A percentile compares a stretch with the other conserved stretches of the same genome.
These are phyloP conservation scores for Phaonia tiefii DNA, from an alignment of 2,888 invertebrate species.

Conservation along the genomic window DNA sequence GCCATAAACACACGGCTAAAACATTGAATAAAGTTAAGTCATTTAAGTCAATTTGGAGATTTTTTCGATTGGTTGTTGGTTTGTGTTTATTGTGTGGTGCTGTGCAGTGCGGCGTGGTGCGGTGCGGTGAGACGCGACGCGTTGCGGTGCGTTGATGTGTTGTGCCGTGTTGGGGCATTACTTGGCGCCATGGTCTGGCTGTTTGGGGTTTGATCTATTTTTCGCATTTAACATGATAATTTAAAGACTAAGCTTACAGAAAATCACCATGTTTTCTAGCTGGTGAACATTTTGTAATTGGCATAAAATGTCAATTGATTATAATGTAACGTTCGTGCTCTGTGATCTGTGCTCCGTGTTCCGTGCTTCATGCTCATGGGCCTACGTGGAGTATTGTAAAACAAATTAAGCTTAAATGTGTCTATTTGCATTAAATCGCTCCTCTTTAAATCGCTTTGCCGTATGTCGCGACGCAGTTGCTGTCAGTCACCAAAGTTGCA, in stretches of 20 bases:
- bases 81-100: too few species aligned
- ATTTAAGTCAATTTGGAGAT: constrained; percentile 61
- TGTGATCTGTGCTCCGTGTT: neutral
- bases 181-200: constrained; percentile 58
- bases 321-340: constrained; percentile 48
- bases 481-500: neutral
- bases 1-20: constrained; percentile 28
- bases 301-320: constrained; percentile 66
- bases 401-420: constrained; percentile 61
- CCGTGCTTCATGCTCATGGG: constrained; percentile 32
- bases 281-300: constrained; percentile 65
- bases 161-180: constrained; percentile 15
- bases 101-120: constrained; percentile 22
- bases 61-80: constrained; percentile 4
- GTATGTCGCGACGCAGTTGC: neutral
- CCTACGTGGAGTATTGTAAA: constrained; percentile 38
- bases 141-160: neutral
- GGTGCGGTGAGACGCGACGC: constrained; percentile 12
- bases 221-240: constrained; percentile 50
- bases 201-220: constrained; percentile 56
- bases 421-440: constrained; percentile 57
- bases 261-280: constrained; percentile 43
- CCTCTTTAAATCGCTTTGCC: neutral
- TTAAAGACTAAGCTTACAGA: constrained; percentile 39
- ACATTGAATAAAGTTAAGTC: constrained; percentile 60